Conservation (phyloP, 2,888 invertebrate genomes). For the Clusia tigrina region DNA sequence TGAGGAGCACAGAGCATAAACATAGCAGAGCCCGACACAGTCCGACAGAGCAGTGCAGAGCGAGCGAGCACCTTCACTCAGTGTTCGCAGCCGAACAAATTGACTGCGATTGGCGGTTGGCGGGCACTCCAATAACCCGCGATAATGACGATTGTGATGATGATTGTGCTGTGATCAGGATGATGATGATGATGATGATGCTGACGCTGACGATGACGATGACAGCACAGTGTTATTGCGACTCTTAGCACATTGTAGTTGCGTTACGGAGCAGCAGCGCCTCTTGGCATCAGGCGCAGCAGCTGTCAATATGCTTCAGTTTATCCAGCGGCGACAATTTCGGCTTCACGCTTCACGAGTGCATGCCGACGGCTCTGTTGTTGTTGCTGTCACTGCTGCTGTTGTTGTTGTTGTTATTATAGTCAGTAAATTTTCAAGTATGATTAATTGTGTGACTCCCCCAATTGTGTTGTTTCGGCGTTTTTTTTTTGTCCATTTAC, state of each 20-base stretch:
- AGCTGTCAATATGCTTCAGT: conserved; percentile 36
- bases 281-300: conserved; percentile 17
- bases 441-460: conserved; percentile 23
- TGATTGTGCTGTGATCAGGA: conserved; percentile 13
- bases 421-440: too few relatives aligned
- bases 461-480: conserved; percentile 19
- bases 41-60: neutral
- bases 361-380: neutral
- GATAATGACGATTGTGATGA: neutral
- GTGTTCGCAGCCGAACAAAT: neutral
- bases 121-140: too few relatives aligned
- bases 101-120: neutral
- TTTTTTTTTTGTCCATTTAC: conserved; percentile 27
- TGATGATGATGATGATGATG: conserved; percentile 23
- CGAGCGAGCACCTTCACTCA: neutral
- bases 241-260: too few relatives aligned
- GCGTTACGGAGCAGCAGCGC: neutral
- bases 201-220: conserved; percentile 14
- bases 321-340: conserved; percentile 28
- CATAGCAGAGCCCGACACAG: neutral
- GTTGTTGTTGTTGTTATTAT: neutral
- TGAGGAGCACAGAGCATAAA: neutral
- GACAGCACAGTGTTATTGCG: too few relatives aligned
- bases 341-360: neutral
- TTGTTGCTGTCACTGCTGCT: conserved; percentile 13